Evolutionary conservation across 2,888 invertebrate genomes (phyloP).

Genomic region (Miltochrista miniata): DNA sequence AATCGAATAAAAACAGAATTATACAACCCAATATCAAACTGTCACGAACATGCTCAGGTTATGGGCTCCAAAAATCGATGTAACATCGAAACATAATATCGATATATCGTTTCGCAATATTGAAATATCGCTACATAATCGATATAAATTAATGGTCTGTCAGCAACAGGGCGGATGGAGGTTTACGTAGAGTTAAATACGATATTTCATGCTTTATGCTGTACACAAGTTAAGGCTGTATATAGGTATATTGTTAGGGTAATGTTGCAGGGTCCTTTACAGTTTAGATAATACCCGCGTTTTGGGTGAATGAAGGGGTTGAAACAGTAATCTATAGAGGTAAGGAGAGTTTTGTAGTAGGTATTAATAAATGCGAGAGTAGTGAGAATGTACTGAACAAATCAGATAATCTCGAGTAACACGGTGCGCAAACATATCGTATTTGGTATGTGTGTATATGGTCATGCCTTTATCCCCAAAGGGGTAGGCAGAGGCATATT

Average conservation of each 20-base stretch:
- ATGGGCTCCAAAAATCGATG: slow-evolving; percentile 29
- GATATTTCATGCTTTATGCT: slow-evolving; percentile 35
- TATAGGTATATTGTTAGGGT: slow-evolving; percentile 12
- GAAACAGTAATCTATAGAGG: background rate
- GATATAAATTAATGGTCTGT: slow-evolving; percentile 50
- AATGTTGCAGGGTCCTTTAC: slow-evolving; percentile 4
- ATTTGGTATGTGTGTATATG: no score
- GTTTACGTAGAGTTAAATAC: slow-evolving; percentile 32
- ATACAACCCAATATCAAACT: slow-evolving; percentile 43
- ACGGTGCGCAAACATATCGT: no score
- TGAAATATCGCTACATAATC: slow-evolving; percentile 32
- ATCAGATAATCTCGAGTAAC: no score
- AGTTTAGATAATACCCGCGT: background rate
- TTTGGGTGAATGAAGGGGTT: slow-evolving; percentile 1
- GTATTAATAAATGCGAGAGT: no score
- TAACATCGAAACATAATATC: slow-evolving; percentile 33
- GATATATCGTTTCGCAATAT: slow-evolving; percentile 34
- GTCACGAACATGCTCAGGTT: slow-evolving; percentile 33
- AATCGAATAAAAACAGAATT: slow-evolving; percentile 5
- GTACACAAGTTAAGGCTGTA: slow-evolving; percentile 22
- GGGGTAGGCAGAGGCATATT: no score
- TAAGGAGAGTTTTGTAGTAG: no score
- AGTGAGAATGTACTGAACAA: no score
- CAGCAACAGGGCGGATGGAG: slow-evolving; percentile 38
- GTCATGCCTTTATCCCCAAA: no score